phyloP scores from a whole-genome alignment of 2,888 invertebrate genomes.

The Lithophane ornitopus region DNA sequence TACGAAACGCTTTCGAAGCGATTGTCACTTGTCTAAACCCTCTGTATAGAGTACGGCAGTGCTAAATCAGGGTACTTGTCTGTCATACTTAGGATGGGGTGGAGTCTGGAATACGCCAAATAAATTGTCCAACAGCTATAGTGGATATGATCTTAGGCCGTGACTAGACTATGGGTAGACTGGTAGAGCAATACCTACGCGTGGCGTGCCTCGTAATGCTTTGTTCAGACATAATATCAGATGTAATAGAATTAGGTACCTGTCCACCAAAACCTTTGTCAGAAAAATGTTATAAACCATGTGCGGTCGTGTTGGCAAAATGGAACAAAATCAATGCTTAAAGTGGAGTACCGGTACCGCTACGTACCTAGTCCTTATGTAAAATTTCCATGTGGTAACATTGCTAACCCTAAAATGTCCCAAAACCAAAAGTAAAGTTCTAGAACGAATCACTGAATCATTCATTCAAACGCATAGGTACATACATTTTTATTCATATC shows the following conservation, averaged over 20 bases:
- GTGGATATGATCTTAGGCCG: not conserved
- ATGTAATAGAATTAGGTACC: not conserved
- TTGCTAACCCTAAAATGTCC: not conserved
- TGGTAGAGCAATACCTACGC: too few species aligned
- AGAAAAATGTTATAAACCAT: not conserved
- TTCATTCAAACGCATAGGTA: not conserved
- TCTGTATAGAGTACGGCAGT: not conserved
- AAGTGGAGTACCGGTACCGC: too few species aligned
- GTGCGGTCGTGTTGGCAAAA: too few species aligned
- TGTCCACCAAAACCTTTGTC: not conserved
- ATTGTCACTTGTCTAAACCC: too few species aligned
- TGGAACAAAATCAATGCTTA: too few species aligned
- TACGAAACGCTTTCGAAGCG: too few species aligned
- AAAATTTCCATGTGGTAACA: constrained; percentile 27
- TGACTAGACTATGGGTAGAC: not conserved
- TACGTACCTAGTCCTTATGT: too few species aligned
- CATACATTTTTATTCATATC: not conserved
- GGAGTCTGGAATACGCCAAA: not conserved
- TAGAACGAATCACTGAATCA: constrained; percentile 26
- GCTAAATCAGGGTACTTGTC: not conserved
- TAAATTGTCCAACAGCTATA: not conserved
- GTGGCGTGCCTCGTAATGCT: not conserved
- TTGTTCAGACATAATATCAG: not conserved
- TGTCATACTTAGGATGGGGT: not conserved
- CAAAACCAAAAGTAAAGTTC: constrained; percentile 1